A percentile compares a stretch with the other conserved stretches of the same genome.
These are phyloP conservation scores for Temnothorax rugatulus DNA, from an alignment of 2,888 invertebrate genomes.

Conservation along the genomic window DNA sequence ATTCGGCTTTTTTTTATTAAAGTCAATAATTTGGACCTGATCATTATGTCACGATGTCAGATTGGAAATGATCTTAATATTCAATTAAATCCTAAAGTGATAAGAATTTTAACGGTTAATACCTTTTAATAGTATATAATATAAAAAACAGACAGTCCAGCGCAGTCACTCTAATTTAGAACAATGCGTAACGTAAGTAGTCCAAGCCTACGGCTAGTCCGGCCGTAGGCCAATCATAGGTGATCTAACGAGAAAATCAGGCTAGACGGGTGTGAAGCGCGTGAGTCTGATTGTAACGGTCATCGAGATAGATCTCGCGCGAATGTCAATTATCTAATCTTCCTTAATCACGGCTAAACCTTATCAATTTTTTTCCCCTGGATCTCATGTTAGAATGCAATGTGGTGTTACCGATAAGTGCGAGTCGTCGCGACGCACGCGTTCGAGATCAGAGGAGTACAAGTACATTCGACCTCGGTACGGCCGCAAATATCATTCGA, in stretches of 20 bases:
- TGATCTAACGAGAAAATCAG: constrained; percentile 10
- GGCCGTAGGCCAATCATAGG: not conserved
- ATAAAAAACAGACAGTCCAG: not conserved
- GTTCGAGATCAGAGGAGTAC: not conserved
- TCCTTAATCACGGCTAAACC: not conserved
- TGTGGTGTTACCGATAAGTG: not conserved
- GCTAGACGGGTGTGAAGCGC: not conserved
- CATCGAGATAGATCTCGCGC: not conserved
- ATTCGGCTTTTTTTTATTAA: not conserved
- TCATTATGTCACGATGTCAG: not conserved
- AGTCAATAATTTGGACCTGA: not conserved
- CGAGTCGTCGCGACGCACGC: constrained; percentile 3
- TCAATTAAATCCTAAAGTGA: not conserved
- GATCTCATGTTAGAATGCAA: not conserved
- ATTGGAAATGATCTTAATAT: constrained; percentile 6
- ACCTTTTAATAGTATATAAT: not conserved
- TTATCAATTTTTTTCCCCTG: not conserved
- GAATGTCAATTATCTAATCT: not conserved
- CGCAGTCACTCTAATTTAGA: not conserved
- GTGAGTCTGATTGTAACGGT: constrained; percentile 4
- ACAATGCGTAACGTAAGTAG: not conserved
- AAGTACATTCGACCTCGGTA: not conserved
- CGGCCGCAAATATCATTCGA: not conserved
- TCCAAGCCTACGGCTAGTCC: not conserved
- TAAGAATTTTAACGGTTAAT: not conserved